These are phyloP conservation scores for Frankliniella intonsa DNA, from an alignment of 2,888 invertebrate genomes.

Conservation along the genomic window DNA sequence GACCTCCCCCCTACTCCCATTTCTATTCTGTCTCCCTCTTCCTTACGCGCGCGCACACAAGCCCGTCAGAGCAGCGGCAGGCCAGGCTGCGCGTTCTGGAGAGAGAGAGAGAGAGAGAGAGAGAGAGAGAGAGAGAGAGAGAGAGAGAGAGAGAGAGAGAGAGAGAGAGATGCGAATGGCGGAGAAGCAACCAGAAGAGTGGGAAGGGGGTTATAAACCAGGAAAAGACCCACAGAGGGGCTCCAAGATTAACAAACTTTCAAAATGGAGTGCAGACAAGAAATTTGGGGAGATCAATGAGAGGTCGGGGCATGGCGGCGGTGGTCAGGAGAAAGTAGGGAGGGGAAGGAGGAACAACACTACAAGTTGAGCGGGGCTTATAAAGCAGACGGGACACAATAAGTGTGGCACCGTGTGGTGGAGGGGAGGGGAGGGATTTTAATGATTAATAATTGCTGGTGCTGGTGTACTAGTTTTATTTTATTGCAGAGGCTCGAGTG, in stretches of 20 bases:
- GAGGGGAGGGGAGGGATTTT: not conserved
- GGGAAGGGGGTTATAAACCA: too few relatives aligned
- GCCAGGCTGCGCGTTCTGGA: not conserved
- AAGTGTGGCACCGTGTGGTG: not conserved
- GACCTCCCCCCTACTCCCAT: too few relatives aligned
- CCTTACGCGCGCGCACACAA: not conserved
- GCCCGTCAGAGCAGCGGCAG: too few relatives aligned
- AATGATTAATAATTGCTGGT: not conserved
- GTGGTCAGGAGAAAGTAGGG: not conserved
- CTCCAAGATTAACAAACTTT: not conserved
- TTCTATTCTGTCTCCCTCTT: not conserved
- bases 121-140: constrained; percentile 8
- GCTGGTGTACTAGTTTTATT: not conserved
- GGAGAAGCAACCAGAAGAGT: too few relatives aligned
- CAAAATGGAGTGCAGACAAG: constrained; percentile 6
- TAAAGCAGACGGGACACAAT: not conserved
- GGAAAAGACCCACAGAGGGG: too few relatives aligned
- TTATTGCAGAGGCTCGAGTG: too few relatives aligned
- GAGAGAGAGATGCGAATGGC: not conserved
- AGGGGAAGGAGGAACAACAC: not conserved
- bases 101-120: constrained; percentile 1
- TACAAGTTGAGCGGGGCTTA: not conserved
- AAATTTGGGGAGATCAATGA: constrained; percentile 1
- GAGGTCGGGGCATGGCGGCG: not conserved
- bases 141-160: constrained; percentile 18